phyloP scores from a whole-genome alignment of 2,113 vertebrate species.

The Acrocephalus arundinaceus region DNA sequence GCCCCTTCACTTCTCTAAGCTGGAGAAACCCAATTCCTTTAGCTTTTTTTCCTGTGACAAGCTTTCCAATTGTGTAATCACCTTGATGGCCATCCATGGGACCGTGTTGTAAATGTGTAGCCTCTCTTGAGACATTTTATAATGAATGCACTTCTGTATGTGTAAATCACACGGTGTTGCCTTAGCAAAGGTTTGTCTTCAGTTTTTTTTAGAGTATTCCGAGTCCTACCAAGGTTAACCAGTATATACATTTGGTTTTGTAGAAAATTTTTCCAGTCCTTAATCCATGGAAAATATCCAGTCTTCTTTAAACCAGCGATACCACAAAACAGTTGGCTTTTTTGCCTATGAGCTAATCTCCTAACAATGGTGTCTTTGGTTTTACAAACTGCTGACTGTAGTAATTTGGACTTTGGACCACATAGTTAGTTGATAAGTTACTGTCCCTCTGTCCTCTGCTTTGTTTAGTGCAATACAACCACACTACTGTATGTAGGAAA shows the following conservation, averaged over 20 bases:
- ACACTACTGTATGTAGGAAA: constrained; percentile 46
- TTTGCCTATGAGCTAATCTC: constrained; percentile 46
- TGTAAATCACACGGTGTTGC: background rate
- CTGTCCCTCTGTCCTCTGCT: constrained; percentile 3
- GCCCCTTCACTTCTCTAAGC: background rate
- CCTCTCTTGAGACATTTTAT: background rate
- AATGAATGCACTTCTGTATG: background rate
- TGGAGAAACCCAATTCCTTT: background rate
- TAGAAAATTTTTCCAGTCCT: background rate
- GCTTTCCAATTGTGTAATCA: background rate
- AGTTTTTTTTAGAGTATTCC: background rate
- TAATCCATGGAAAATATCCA: constrained; percentile 33
- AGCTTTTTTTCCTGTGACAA: background rate
- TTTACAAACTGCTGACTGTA: constrained; percentile 56
- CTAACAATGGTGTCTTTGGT: constrained; percentile 52
- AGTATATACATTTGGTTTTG: constrained; percentile 13
- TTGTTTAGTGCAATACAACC: constrained; percentile 2
- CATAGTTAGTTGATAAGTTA: constrained; percentile 60
- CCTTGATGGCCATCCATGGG: background rate
- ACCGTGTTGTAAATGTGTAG: background rate
- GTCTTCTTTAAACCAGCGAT: background rate
- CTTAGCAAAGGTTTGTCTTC: background rate
- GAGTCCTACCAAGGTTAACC: constrained; percentile 2
- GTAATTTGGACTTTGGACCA: background rate
- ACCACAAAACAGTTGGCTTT: constrained; percentile 54